phyloP scores from a whole-genome alignment of 1,140 invertebrate genomes.

The Trinorchestia longiramus region DNA sequence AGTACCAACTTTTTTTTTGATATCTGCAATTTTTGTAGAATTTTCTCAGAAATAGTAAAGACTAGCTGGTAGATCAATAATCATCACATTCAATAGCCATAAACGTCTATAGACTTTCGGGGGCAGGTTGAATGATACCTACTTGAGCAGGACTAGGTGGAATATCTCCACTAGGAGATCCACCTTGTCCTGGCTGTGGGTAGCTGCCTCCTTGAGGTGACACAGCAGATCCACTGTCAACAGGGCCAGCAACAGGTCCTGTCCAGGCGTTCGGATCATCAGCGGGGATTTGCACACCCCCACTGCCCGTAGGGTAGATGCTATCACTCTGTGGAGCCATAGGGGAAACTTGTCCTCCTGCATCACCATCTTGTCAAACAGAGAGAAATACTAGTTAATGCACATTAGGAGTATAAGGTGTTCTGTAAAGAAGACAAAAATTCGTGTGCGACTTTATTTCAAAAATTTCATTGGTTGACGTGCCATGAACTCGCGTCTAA shows the following conservation, averaged over 20 bases:
- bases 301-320: neutral
- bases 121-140: neutral
- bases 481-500: too few species aligned
- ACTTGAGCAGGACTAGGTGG: neutral
- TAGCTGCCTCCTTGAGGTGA: neutral
- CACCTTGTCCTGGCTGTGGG: neutral
- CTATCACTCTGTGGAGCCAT: neutral
- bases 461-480: too few species aligned
- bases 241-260: neutral
- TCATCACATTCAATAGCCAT: neutral
- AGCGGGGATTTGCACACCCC: neutral
- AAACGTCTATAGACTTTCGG: neutral
- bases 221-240: neutral
- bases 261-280: neutral
- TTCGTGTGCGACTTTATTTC: too few species aligned
- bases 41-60: too few species aligned
- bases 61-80: neutral
- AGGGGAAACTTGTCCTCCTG: neutral
- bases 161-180: neutral
- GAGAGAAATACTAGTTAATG: neutral
- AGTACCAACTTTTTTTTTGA: neutral
- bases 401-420: too few species aligned
- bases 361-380: neutral
- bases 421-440: too few species aligned
- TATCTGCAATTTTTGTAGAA: neutral